Evolutionary conservation across 2,888 invertebrate genomes (phyloP).

Genomic region (Bruchidius siliquastri): DNA sequence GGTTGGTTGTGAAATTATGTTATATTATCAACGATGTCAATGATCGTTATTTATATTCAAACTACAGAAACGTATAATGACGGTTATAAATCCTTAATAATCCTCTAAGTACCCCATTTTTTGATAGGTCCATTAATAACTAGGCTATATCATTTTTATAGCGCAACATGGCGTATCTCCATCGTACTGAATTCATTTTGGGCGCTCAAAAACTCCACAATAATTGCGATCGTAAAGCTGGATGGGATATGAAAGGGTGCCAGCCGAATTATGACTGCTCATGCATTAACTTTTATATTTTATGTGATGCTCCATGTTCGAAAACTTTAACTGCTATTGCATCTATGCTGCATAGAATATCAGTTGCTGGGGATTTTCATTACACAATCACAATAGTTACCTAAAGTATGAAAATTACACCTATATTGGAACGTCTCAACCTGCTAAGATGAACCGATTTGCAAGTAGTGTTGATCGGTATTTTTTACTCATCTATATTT

Average conservation of each 20-base stretch:
- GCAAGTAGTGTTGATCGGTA: too few relatives aligned
- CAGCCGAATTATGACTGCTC: neutral
- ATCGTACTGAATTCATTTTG: neutral
- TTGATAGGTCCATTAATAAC: neutral
- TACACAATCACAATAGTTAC: too few relatives aligned
- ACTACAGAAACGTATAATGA: neutral
- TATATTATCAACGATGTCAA: neutral
- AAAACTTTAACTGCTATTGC: neutral
- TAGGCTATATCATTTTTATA: neutral
- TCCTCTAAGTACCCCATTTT: neutral
- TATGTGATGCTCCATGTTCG: neutral
- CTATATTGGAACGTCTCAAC: too few relatives aligned
- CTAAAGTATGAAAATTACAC: too few relatives aligned
- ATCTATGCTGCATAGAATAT: too few relatives aligned
- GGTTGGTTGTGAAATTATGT: neutral
- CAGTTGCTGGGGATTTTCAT: too few relatives aligned
- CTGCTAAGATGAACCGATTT: too few relatives aligned
- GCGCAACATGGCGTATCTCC: neutral
- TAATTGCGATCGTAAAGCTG: neutral
- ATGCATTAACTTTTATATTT: neutral
- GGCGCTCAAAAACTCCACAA: neutral
- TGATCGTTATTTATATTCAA: neutral
- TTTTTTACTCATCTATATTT: too few relatives aligned
- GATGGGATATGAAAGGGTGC: neutral
- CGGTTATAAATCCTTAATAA: neutral